Evolutionary conservation across 2,888 invertebrate genomes (phyloP).

Genomic region (Apotomis capreana): DNA sequence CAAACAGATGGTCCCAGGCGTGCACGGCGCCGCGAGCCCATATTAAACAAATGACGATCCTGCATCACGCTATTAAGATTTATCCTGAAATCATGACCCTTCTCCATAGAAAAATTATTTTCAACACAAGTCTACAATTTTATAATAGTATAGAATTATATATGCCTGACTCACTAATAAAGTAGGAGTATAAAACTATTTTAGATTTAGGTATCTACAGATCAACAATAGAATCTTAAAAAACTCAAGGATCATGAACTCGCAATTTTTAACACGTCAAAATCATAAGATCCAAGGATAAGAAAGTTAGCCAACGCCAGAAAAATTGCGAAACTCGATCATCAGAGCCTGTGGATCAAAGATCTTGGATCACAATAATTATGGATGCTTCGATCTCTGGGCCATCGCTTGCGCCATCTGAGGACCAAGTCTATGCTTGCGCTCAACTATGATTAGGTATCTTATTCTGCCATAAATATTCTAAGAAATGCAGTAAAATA

Average conservation of each 20-base stretch:
- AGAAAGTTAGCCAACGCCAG: slow-evolving; percentile 37
- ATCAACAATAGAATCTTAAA: background rate
- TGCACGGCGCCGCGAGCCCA: too few species aligned
- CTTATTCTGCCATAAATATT: slow-evolving; percentile 25
- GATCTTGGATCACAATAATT: slow-evolving; percentile 40
- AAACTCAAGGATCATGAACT: slow-evolving; percentile 6
- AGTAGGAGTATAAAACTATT: too few species aligned
- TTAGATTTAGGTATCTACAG: too few species aligned
- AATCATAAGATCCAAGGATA: slow-evolving; percentile 25
- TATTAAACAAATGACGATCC: too few species aligned
- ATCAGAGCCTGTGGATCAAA: slow-evolving; percentile 33
- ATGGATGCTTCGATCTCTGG: slow-evolving; percentile 33
- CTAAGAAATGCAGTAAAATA: background rate
- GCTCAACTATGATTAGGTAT: slow-evolving; percentile 5
- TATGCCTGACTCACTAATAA: too few species aligned
- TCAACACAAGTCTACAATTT: too few species aligned
- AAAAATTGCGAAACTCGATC: slow-evolving; percentile 32
- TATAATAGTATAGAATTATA: too few species aligned
- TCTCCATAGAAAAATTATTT: too few species aligned
- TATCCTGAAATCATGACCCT: too few species aligned
- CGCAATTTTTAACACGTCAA: slow-evolving; percentile 23
- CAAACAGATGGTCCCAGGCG: too few species aligned
- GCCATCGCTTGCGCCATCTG: slow-evolving; percentile 20
- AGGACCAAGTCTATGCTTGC: slow-evolving; percentile 29
- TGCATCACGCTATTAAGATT: too few species aligned